These are phyloP conservation scores for Spinus pinus DNA, from an alignment of 2,797 vertebrate genomes.

Conservation along the genomic window DNA sequence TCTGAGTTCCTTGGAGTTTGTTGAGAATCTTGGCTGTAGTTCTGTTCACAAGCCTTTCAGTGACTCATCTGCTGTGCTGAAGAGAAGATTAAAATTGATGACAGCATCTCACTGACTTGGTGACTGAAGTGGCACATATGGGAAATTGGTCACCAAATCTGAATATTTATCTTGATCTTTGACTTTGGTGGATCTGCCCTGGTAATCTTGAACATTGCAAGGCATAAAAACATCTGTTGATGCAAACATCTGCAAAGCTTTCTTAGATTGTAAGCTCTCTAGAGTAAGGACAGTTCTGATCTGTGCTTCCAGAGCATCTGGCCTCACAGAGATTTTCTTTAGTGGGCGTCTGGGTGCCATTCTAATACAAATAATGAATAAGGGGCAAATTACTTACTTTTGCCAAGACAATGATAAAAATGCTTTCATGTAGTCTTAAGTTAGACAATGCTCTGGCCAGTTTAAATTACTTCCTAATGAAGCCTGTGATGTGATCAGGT, in stretches of 20 bases:
- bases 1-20: neutral
- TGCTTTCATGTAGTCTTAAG: neutral
- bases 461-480: neutral
- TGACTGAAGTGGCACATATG: neutral
- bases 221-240: neutral
- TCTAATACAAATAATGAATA: neutral
- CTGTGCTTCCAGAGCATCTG: neutral
- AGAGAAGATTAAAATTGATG: neutral
- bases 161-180: neutral
- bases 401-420: neutral
- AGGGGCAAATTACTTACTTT: neutral
- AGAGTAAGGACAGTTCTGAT: neutral
- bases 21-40: neutral
- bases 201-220: neutral
- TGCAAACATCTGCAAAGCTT: neutral
- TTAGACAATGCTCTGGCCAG: neutral
- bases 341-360: neutral
- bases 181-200: neutral
- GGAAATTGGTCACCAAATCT: neutral
- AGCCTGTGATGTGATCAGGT: neutral
- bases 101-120: neutral
- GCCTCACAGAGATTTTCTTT: neutral
- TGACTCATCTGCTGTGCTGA: neutral
- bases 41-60: neutral
- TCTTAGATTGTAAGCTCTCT: conserved; percentile 6